phyloP scores from a whole-genome alignment of 2,888 invertebrate species.

The Eupithecia abbreviata region DNA sequence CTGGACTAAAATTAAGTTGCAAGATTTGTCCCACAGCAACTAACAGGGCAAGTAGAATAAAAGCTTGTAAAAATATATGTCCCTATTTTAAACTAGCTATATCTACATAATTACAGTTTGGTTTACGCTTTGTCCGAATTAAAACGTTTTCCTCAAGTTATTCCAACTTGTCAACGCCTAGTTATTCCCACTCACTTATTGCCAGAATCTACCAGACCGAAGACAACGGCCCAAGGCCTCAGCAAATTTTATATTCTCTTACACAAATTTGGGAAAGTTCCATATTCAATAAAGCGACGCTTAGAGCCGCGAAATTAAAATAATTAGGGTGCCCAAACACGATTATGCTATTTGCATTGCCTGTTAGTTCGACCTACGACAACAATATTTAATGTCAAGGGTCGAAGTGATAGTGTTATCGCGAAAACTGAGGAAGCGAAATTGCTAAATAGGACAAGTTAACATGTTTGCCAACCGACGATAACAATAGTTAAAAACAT shows the following conservation, averaged over 20 bases:
- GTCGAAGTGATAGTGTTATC: conserved; percentile 73
- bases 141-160: not conserved
- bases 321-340: conserved; percentile 10
- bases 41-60: too few species aligned
- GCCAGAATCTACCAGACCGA: not conserved
- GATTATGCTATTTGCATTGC: conserved; percentile 48
- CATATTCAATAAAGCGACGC: not conserved
- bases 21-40: too few species aligned
- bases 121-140: not conserved
- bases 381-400: conserved; percentile 59
- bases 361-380: conserved; percentile 61
- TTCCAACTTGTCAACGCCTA: not conserved
- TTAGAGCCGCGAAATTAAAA: not conserved
- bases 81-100: not conserved
- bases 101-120: not conserved
- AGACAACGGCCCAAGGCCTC: not conserved
- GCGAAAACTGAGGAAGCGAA: conserved; percentile 77
- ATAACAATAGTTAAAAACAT: not conserved
- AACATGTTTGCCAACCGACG: conserved; percentile 50
- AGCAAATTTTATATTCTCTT: not conserved
- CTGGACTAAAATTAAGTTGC: too few species aligned
- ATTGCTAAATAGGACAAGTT: conserved; percentile 68
- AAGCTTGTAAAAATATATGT: not conserved
- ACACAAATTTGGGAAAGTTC: not conserved
- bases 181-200: not conserved